Evolutionary conservation across 2,888 invertebrate genomes (phyloP).

Genomic region (Pseudococcus longispinus): DNA sequence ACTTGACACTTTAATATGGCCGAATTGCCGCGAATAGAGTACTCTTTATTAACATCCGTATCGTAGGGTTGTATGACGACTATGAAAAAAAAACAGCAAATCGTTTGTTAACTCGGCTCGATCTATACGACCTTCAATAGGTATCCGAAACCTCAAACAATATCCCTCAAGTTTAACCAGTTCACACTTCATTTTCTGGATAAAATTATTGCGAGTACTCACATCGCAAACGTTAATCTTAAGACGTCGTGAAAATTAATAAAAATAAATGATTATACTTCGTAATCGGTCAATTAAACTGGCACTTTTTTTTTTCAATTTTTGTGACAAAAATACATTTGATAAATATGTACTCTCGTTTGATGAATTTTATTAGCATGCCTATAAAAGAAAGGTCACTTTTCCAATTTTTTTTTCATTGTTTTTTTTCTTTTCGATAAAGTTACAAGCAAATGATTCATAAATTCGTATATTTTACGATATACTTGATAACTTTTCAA

Average conservation of each 20-base stretch:
- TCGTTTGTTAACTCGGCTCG: constrained; percentile 32
- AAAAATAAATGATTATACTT: not conserved
- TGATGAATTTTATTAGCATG: not conserved
- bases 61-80: constrained; percentile 83
- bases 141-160: not conserved
- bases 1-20: constrained; percentile 88
- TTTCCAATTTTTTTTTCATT: not conserved
- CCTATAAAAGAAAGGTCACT: not conserved
- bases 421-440: no score
- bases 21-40: constrained; percentile 87
- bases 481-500: not conserved
- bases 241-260: not conserved
- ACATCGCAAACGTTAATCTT: not conserved
- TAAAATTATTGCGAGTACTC: not conserved
- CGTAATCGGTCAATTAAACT: not conserved
- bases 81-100: constrained; percentile 62
- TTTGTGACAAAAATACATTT: not conserved
- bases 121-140: not conserved
- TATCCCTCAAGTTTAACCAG: not conserved
- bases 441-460: no score
- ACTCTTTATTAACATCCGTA: constrained; percentile 85
- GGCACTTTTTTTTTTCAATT: not conserved
- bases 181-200: not conserved
- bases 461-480: no score
- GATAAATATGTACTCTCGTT: not conserved